Conservation (phyloP, 2,113 vertebrate species). For the Strix uralensis region DNA sequence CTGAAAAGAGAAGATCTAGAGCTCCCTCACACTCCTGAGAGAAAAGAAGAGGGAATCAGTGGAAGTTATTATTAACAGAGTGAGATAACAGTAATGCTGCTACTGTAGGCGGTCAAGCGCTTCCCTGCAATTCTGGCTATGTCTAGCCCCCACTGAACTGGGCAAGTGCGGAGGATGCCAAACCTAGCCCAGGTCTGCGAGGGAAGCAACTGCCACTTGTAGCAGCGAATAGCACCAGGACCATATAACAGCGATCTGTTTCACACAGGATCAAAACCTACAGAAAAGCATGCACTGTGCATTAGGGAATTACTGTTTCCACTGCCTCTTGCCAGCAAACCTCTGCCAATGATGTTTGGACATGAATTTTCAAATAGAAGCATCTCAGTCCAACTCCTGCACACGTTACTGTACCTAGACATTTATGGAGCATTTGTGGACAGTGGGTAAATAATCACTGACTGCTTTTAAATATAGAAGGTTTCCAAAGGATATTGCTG, state of each 20-base stretch:
- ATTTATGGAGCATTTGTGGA: not conserved
- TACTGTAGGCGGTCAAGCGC: not conserved
- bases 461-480: conserved; percentile 2
- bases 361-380: not conserved
- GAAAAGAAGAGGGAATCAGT: not conserved
- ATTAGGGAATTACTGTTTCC: not conserved
- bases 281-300: not conserved
- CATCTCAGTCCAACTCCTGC: not conserved
- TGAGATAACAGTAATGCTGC: not conserved
- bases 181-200: rapidly evolving
- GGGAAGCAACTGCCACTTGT: not conserved
- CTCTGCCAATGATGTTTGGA: not conserved
- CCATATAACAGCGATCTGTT: not conserved
- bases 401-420: not conserved
- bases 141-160: not conserved
- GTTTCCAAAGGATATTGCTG: not conserved
- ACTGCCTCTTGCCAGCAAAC: not conserved
- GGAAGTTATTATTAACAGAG: not conserved
- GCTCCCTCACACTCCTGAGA: not conserved
- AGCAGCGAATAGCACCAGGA: not conserved
- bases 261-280: not conserved
- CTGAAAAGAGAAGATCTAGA: not conserved
- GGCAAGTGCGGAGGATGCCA: not conserved
- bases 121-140: rapidly evolving
- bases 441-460: conserved; percentile 1